Conservation (phyloP, 2,888 invertebrate genomes). For the Amiota communis region DNA sequence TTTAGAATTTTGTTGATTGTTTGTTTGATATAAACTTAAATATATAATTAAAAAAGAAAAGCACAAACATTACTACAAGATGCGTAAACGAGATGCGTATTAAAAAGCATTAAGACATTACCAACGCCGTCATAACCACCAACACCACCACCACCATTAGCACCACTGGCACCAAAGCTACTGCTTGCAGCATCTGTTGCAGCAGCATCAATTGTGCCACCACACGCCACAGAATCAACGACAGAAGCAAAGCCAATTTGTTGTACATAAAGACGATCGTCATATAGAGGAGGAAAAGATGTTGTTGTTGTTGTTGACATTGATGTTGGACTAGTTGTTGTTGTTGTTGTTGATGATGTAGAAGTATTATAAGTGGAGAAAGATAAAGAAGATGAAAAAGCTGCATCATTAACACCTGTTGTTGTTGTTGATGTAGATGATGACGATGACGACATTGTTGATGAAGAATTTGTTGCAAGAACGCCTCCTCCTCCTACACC, state of each 20-base stretch:
- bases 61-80: too few relatives aligned
- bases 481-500: slow-evolving; percentile 30
- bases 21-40: too few relatives aligned
- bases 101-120: slow-evolving; percentile 38
- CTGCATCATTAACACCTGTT: slow-evolving; percentile 51
- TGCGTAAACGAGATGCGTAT: background rate
- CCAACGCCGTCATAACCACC: slow-evolving; percentile 51
- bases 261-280: slow-evolving; percentile 35
- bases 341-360: slow-evolving; percentile 39
- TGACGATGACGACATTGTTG: slow-evolving; percentile 41
- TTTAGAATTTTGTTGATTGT: too few relatives aligned
- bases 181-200: background rate
- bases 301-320: slow-evolving; percentile 43
- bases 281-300: slow-evolving; percentile 40
- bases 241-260: slow-evolving; percentile 42
- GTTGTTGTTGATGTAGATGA: slow-evolving; percentile 50
- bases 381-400: slow-evolving; percentile 29
- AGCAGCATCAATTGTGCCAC: background rate
- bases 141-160: slow-evolving; percentile 60
- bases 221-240: slow-evolving; percentile 20
- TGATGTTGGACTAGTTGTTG: slow-evolving; percentile 31
- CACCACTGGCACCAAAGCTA: slow-evolving; percentile 48
- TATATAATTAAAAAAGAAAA: background rate
- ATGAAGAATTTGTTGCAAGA: slow-evolving; percentile 31
- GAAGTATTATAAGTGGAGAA: slow-evolving; percentile 36